Base-by-base conservation (phyloP, 2,888 invertebrate species). In the Spilosoma lubricipeda region DNA sequence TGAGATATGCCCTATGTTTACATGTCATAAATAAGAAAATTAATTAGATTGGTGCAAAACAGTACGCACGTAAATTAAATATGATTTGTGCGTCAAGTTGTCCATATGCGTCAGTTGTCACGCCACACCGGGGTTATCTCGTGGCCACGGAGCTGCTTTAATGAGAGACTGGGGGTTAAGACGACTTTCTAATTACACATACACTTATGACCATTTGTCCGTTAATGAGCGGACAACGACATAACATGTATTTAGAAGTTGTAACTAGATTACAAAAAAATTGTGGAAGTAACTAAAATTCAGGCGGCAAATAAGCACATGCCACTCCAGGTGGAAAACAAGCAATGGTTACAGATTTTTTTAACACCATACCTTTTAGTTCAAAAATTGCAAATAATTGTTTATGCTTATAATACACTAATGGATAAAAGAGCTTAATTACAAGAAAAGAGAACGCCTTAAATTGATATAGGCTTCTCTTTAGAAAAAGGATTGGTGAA, bases 121-220 rank as follows among this genome's bases (percentile, higher is more conserved):
- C 92, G 91, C 92, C 87, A 93, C 91, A 48, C 67, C 77, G 83
- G 83, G 93, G 93, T 93, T 93, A 93, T 93, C 93, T 86, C 71
- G 72, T 77, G 80, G 80, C 81, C 83, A 84, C 84, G 72, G 80
- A 84, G 89, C 88, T 88, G 84, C 85, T 84, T 83, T 92, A 91
- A 92, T 90, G 90, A 90, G 90, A 77, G 76, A 74, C 79, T 80
- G 75, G 82, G 83, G 84, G 83, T 84, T 88, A 87, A 86, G 82
- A 90, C 84, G 80, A 87, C 89, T 92, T 90, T 91, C 91, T 91
- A 90, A 91, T 90, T 89, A 90, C 81, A 80, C 76, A 81, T 74
- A 74, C 80, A 79, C 59, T 73, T 76, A 64, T 72, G 45, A 56
- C 76, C 72, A 69, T 70, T 76, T 45, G 70, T 72, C 56, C 67